phyloP scores from a whole-genome alignment of 2,888 invertebrate species.

The Liopterus haemorrhoidalis region DNA sequence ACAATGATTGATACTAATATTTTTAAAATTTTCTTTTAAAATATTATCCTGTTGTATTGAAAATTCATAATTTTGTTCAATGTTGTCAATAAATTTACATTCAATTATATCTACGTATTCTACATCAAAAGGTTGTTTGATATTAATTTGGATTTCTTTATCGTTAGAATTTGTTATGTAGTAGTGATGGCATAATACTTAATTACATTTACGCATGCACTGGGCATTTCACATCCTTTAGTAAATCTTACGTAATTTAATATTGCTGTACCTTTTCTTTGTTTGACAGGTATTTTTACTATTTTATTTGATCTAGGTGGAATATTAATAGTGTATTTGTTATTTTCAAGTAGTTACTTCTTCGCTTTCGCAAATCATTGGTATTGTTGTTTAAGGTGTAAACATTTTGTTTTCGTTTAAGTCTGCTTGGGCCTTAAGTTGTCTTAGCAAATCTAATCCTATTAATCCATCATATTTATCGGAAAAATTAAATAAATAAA shows the following conservation, averaged over 20 bases:
- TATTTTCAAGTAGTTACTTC: too few species aligned
- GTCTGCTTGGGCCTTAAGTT: too few species aligned
- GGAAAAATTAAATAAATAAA: too few species aligned
- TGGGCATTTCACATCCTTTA: not conserved
- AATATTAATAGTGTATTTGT: too few species aligned
- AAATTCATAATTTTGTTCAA: not conserved
- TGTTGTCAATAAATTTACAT: slow-evolving; percentile 5
- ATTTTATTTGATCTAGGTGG: not conserved
- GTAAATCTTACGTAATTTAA: slow-evolving; percentile 4
- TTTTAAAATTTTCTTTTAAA: slow-evolving; percentile 9
- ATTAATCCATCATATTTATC: too few species aligned
- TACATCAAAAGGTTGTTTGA: slow-evolving; percentile 5
- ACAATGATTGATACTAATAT: slow-evolving; percentile 10
- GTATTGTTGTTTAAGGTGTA: too few species aligned
- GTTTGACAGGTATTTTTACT: slow-evolving; percentile 9
- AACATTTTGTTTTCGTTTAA: too few species aligned
- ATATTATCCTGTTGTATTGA: not conserved
- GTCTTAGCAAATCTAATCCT: too few species aligned
- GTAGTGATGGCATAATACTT: slow-evolving; percentile 2
- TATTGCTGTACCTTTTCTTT: slow-evolving; percentile 1
- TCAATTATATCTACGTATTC: slow-evolving; percentile 3
- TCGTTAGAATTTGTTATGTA: slow-evolving; percentile 2
- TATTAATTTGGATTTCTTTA: too few species aligned
- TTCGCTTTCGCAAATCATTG: too few species aligned
- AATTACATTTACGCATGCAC: slow-evolving; percentile 9